phyloP scores from a whole-genome alignment of 2,797 vertebrate species.

The Parambassis ranga region DNA sequence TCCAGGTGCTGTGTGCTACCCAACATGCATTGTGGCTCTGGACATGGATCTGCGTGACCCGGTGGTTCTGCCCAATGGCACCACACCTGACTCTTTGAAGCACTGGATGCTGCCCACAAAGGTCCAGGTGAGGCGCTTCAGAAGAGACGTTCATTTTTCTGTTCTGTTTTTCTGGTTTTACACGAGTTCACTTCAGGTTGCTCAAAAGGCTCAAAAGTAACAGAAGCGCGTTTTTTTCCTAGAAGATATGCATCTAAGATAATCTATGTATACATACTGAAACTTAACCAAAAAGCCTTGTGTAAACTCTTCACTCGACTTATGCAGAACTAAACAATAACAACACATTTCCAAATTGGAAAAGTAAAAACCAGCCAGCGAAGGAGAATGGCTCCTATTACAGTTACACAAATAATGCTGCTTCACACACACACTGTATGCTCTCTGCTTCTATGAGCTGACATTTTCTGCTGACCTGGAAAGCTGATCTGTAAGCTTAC shows the following conservation, averaged over 20 bases:
- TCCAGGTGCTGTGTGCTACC: conserved; percentile 87
- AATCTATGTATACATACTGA: background rate
- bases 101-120: conserved; percentile 88
- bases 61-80: conserved; percentile 83
- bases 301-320: background rate
- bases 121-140: conserved; percentile 83
- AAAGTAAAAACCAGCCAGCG: background rate
- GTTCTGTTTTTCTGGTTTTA: no score
- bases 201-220: no score
- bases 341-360: background rate
- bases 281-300: background rate
- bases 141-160: background rate
- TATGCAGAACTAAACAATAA: background rate
- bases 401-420: background rate
- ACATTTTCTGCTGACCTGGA: background rate
- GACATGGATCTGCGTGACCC: conserved; percentile 85
- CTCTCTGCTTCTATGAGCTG: background rate
- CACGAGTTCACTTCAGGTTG: no score
- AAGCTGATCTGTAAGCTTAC: no score
- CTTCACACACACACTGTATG: background rate
- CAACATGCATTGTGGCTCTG: conserved; percentile 83
- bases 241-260: background rate
- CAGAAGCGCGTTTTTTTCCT: background rate
- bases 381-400: background rate
- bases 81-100: conserved; percentile 85